Base-by-base conservation (phyloP, 2,113 vertebrate species). In the Poeciliopsis retropinna region DNA sequence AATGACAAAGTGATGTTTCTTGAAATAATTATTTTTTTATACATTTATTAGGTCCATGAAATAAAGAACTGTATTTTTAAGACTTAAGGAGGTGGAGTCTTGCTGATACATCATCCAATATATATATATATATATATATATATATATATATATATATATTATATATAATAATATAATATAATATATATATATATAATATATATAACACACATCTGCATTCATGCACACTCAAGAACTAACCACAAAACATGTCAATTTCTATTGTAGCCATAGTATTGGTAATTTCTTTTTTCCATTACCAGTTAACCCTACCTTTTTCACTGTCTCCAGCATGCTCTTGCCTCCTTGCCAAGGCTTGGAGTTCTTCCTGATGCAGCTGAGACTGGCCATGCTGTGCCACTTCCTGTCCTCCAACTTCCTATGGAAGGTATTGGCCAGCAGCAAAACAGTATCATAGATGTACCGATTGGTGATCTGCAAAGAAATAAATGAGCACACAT, bases 381-480 rank as follows among this genome's bases (percentile, higher is more conserved):
- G 91, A 80, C 98, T 99, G 32, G 98, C 98, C 98, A 99, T 99
- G 93, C 98, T 99, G 93, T 99, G 98, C 98, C 98, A 99, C 82
- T 99, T 99, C 67, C 98, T 94, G 88, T 99, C 98, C 88, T 99
- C 98, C 76, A 99, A 90, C 91, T 99, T 99, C 89, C 97, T 96
- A 87, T 99, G 98, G 84, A 99, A 99, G 66, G 98, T 98, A 44
- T 99, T 98, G 3, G 98, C 98, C 83, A 99, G 88, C 68, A 99
- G 91, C 64, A 99, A 93, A 79, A 99, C 97, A 0, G 96, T 96
- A 84, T 99, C 98, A 0, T 99, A 99, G 88, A 99, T 96, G 90
- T 99, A 99, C 67, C 97, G 95, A 91, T 98, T 99, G 63, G 96
- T 96, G 89, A 99, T 99, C 98, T 99, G 70, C 84, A 75, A 47